Evolutionary conservation across 2,797 vertebrate genomes (phyloP).

Genomic region (Anniella stebbinsi): DNA sequence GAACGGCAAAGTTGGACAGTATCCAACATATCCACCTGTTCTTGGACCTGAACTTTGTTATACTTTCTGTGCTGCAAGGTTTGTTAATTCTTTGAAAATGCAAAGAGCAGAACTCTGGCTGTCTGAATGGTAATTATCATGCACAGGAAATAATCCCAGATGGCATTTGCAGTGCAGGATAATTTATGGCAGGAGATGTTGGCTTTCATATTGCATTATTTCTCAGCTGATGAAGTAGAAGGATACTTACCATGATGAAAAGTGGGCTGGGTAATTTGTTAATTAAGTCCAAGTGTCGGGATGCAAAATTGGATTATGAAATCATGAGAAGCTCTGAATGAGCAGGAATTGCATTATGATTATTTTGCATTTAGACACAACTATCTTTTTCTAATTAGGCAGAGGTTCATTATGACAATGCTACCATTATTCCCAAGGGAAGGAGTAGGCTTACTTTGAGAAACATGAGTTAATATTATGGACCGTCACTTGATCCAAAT

Average conservation of each 20-base stretch:
- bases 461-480: fast-evolving
- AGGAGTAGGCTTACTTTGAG: fast-evolving
- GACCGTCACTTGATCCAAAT: fast-evolving
- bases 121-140: not conserved
- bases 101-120: not conserved
- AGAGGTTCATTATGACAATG: fast-evolving
- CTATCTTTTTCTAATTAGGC: not conserved
- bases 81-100: not conserved
- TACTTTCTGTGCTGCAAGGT: not conserved
- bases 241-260: not conserved
- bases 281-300: not conserved
- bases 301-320: not conserved
- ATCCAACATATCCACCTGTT: not conserved
- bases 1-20: not conserved
- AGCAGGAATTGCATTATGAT: not conserved
- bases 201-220: fast-evolving
- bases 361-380: not conserved
- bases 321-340: not conserved
- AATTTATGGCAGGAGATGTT: not conserved
- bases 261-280: slow-evolving; percentile 14
- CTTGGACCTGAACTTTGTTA: slow-evolving; percentile 22
- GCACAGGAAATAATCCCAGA: slow-evolving; percentile 17
- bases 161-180: not conserved
- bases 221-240: slow-evolving; percentile 20
- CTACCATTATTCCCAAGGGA: not conserved